phyloP scores from a whole-genome alignment of 2,113 vertebrate species.

The Forbesichthys agassizii region DNA sequence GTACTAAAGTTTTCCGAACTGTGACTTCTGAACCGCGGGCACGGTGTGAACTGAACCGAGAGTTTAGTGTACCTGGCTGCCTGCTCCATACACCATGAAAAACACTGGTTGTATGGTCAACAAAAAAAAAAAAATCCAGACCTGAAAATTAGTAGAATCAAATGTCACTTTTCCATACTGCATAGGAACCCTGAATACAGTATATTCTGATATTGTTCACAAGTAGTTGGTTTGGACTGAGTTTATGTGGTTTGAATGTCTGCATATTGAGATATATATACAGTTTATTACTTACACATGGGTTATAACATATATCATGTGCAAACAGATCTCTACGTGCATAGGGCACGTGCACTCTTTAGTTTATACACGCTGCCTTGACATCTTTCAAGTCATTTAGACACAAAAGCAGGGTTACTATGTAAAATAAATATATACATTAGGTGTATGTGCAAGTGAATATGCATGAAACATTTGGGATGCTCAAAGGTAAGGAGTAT shows the following conservation, averaged over 20 bases:
- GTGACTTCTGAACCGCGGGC: too few species aligned
- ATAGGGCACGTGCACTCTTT: not conserved
- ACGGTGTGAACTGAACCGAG: too few species aligned
- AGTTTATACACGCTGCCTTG: not conserved
- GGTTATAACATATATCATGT: constrained; percentile 28
- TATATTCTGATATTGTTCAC: constrained; percentile 35
- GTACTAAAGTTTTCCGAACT: too few species aligned
- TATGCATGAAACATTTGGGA: not conserved
- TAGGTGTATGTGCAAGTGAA: constrained; percentile 26
- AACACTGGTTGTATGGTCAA: too few species aligned
- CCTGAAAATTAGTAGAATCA: too few species aligned
- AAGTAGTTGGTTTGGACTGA: constrained; percentile 47
- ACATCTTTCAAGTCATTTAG: constrained; percentile 42
- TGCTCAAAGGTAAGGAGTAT: not conserved
- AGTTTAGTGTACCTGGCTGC: too few species aligned
- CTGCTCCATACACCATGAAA: too few species aligned
- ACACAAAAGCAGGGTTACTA: constrained; percentile 50
- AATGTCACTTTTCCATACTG: too few species aligned
- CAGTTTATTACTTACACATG: constrained; percentile 79
- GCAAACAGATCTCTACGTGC: not conserved
- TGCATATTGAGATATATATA: constrained; percentile 82
- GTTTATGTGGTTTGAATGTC: constrained; percentile 69
- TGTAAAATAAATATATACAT: constrained; percentile 49
- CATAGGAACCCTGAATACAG: too few species aligned
- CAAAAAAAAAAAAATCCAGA: too few species aligned